phyloP scores from a whole-genome alignment of 2,797 vertebrate species.

The Hydrophis major region DNA sequence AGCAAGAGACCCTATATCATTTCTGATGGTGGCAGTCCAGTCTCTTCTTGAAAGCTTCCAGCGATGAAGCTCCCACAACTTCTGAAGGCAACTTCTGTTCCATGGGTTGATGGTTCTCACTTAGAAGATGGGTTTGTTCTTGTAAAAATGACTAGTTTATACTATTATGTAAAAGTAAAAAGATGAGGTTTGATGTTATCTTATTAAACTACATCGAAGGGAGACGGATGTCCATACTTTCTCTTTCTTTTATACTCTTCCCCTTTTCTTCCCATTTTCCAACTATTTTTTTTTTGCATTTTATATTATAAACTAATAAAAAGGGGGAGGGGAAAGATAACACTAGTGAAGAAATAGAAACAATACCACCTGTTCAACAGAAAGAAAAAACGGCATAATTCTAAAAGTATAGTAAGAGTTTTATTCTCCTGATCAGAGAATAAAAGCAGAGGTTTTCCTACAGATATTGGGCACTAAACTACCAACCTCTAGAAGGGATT shows the following conservation, averaged over 20 bases:
- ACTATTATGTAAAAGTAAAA: not conserved
- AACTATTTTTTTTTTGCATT: not conserved
- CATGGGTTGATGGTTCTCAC: no score
- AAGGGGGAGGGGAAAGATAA: not conserved
- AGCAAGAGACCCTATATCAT: no score
- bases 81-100: no score
- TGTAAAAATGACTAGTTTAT: not conserved
- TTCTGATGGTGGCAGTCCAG: no score
- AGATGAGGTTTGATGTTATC: not conserved
- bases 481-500: no score
- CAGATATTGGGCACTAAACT: not conserved
- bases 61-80: no score
- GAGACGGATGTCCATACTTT: not conserved
- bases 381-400: not conserved
- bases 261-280: not conserved
- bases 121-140: not conserved
- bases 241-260: not conserved
- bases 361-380: not conserved
- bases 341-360: not conserved
- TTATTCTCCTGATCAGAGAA: not conserved
- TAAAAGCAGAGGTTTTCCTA: not conserved
- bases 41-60: no score
- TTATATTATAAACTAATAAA: not conserved
- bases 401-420: not conserved
- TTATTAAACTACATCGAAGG: not conserved